Evolutionary conservation across 2,797 vertebrate genomes (phyloP).

Genomic region (Liparis tanakae): DNA sequence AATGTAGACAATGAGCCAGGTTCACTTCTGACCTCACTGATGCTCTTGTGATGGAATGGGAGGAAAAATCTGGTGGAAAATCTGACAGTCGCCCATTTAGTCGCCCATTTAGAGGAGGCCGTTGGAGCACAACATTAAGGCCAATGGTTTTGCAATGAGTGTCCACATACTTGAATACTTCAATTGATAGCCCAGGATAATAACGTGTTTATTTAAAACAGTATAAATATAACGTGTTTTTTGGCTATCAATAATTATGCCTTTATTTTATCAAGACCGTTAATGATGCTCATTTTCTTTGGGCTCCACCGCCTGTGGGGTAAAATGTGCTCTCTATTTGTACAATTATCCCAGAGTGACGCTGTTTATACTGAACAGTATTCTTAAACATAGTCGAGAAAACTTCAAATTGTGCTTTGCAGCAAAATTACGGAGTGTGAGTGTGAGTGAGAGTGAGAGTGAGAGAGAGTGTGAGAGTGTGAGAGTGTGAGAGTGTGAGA

Average conservation of each 20-base stretch:
- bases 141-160: no score
- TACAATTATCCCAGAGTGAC: not conserved
- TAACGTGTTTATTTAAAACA: not conserved
- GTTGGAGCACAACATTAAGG: no score
- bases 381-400: conserved; percentile 3
- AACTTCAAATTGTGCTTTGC: not conserved
- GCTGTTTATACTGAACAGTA: conserved; percentile 1
- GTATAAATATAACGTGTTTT: not conserved
- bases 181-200: not conserved
- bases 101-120: no score
- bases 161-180: no score
- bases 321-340: not conserved
- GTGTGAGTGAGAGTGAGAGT: not conserved
- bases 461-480: not conserved
- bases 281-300: no score
- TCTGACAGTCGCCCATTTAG: no score
- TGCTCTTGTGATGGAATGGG: no score
- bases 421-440: not conserved
- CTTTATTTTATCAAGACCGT: not conserved
- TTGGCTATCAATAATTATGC: not conserved
- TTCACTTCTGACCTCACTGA: no score
- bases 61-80: no score
- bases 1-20: not conserved
- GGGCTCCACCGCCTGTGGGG: not conserved
- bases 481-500: not conserved